Evolutionary conservation across 2,888 invertebrate genomes (phyloP).

Genomic region (Drosophila borborema): DNA sequence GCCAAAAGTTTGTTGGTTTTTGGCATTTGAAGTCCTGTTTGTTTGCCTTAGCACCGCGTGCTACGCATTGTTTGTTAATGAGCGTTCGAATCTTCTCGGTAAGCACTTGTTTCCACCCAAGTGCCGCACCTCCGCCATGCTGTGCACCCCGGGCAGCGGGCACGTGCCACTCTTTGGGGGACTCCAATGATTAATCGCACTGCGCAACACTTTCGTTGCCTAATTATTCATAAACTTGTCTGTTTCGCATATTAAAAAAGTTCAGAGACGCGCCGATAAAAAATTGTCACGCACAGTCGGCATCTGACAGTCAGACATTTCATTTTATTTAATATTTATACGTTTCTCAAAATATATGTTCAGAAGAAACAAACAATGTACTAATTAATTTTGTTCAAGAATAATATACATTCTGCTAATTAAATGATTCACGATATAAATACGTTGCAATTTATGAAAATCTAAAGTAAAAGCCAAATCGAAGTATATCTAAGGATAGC

Average conservation of each 20-base stretch:
- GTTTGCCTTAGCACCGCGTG: constrained; percentile 51
- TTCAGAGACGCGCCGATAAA: constrained; percentile 39
- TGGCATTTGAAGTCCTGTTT: constrained; percentile 69
- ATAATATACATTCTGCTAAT: constrained; percentile 20
- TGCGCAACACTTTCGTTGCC: constrained; percentile 47
- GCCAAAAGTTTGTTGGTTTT: constrained; percentile 77
- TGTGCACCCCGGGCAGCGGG: constrained; percentile 15
- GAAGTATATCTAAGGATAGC: neutral
- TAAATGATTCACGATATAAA: neutral
- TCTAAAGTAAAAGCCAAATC: no score
- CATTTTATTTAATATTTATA: constrained; percentile 43
- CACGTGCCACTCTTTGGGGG: constrained; percentile 51
- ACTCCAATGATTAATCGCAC: constrained; percentile 63
- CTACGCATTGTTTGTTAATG: constrained; percentile 58
- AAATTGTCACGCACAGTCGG: constrained; percentile 53
- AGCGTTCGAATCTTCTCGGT: constrained; percentile 52
- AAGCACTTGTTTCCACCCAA: constrained; percentile 14
- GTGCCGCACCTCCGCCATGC: neutral
- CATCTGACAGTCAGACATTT: constrained; percentile 57
- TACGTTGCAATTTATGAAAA: constrained; percentile 6
- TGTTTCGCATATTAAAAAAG: constrained; percentile 71
- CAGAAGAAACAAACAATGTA: neutral
- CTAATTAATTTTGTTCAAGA: constrained; percentile 63
- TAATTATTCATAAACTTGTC: constrained; percentile 78
- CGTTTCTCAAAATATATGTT: constrained; percentile 1